Evolutionary conservation across 2,888 invertebrate genomes (phyloP).

Genomic region (Amiota communis): DNA sequence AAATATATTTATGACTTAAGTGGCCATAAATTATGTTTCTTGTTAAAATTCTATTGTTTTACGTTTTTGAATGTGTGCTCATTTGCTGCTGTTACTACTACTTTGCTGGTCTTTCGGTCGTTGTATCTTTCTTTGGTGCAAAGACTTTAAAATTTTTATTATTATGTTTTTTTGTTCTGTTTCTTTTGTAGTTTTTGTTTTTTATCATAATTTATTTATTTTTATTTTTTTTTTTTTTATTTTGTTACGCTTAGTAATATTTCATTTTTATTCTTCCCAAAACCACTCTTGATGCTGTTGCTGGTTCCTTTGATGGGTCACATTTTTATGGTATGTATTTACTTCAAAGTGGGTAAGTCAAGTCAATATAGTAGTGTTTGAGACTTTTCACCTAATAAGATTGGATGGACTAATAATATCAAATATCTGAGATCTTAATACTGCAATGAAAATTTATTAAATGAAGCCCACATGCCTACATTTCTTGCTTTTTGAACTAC

Average conservation of each 20-base stretch:
- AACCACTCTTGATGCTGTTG: too few relatives aligned
- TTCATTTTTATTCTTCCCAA: too few relatives aligned
- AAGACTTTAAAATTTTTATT: not conserved
- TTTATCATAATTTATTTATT: not conserved
- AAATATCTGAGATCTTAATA: too few relatives aligned
- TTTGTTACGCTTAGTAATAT: not conserved
- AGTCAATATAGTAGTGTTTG: too few relatives aligned
- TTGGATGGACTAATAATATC: too few relatives aligned
- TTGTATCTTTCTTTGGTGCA: not conserved
- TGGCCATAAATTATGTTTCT: conserved; percentile 69
- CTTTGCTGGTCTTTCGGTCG: not conserved
- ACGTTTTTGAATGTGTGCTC: conserved; percentile 15
- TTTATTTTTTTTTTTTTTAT: conserved; percentile 3
- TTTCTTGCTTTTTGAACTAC: too few relatives aligned
- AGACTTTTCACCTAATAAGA: too few relatives aligned
- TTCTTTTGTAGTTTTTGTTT: conserved; percentile 25
- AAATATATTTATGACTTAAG: conserved; percentile 71
- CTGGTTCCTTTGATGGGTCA: too few relatives aligned
- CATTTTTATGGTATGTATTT: too few relatives aligned
- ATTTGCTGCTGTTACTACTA: not conserved
- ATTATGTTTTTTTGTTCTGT: conserved; percentile 16
- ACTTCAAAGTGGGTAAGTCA: too few relatives aligned
- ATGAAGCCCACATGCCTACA: too few relatives aligned
- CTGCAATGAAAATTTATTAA: too few relatives aligned
- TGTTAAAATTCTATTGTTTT: conserved; percentile 68